A percentile compares a stretch with the other conserved stretches of the same genome.
Evolutionary conservation across 1,140 invertebrate genomes (phyloP).

Genomic region (Drosophila virilis): DNA sequence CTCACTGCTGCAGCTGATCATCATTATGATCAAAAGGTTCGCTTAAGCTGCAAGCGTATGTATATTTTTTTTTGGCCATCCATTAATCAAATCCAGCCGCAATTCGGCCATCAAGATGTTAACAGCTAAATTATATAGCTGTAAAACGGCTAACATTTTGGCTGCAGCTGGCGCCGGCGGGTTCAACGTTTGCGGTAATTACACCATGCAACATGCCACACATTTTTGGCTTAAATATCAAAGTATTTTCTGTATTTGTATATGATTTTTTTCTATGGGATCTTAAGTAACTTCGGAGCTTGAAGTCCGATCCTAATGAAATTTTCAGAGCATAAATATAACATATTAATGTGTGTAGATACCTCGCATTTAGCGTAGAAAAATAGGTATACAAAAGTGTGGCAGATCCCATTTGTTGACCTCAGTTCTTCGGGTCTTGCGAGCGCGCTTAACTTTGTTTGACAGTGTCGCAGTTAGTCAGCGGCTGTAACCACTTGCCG

Average conservation of each 20-base stretch:
- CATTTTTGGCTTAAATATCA: too few species aligned
- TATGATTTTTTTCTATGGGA: too few species aligned
- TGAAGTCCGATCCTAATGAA: too few species aligned
- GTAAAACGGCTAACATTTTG: constrained; percentile 32
- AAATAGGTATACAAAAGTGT: too few species aligned
- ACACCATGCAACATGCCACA: not conserved
- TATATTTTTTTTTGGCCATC: constrained; percentile 7
- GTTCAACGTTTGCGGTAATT: constrained; percentile 10
- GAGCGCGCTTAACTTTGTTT: too few species aligned
- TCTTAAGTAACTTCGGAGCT: too few species aligned
- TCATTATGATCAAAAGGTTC: constrained; percentile 1
- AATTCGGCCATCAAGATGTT: constrained; percentile 60
- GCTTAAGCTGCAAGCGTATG: not conserved
- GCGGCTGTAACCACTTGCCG: constrained; percentile 30
- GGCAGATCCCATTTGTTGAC: too few species aligned
- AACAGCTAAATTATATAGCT: constrained; percentile 61
- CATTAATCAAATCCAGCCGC: constrained; percentile 55
- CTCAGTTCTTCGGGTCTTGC: too few species aligned
- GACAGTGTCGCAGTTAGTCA: constrained; percentile 15
- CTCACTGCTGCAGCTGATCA: constrained; percentile 1
- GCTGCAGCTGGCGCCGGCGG: constrained; percentile 22
- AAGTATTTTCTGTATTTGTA: too few species aligned
- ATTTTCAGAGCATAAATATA: too few species aligned
- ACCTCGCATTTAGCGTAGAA: too few species aligned
- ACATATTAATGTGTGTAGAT: too few species aligned